Conservation (phyloP, 2,888 invertebrate species). For the Eupithecia insigniata region DNA sequence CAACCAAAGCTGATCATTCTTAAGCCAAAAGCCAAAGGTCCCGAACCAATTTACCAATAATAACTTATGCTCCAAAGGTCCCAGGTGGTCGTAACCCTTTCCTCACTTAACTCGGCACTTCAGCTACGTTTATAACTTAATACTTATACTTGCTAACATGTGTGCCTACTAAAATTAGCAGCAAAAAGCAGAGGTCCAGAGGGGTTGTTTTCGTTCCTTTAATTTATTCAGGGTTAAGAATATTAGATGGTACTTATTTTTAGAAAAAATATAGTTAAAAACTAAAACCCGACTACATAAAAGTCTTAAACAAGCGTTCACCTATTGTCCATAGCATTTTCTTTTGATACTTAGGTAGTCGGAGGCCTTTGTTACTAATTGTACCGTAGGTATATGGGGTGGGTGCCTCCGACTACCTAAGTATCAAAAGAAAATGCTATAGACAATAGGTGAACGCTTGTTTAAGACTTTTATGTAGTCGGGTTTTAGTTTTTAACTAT, state of each 20-base stretch:
- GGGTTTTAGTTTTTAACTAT: too few relatives aligned
- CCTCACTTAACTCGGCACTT: constrained; percentile 36
- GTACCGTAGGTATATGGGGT: too few relatives aligned
- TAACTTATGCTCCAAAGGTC: constrained; percentile 2
- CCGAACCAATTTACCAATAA: neutral
- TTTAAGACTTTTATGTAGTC: too few relatives aligned
- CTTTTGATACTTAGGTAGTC: too few relatives aligned
- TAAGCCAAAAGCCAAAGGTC: neutral
- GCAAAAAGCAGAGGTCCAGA: constrained; percentile 31
- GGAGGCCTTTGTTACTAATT: too few relatives aligned
- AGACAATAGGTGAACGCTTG: too few relatives aligned
- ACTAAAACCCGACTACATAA: too few relatives aligned
- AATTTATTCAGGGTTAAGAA: constrained; percentile 21
- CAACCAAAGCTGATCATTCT: neutral
- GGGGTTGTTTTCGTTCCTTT: constrained; percentile 21
- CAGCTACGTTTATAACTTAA: constrained; percentile 31
- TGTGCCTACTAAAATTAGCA: constrained; percentile 34
- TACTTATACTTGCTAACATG: constrained; percentile 23
- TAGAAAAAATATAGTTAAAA: too few relatives aligned
- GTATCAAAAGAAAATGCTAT: too few relatives aligned
- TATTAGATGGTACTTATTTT: constrained; percentile 16
- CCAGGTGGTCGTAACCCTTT: constrained; percentile 31
- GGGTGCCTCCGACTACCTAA: too few relatives aligned
- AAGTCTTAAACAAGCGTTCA: too few relatives aligned
- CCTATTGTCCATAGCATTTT: too few relatives aligned